Evolutionary conservation across 2,797 vertebrate species (phyloP).

Genomic region (Pseudochaenichthys georgianus): DNA sequence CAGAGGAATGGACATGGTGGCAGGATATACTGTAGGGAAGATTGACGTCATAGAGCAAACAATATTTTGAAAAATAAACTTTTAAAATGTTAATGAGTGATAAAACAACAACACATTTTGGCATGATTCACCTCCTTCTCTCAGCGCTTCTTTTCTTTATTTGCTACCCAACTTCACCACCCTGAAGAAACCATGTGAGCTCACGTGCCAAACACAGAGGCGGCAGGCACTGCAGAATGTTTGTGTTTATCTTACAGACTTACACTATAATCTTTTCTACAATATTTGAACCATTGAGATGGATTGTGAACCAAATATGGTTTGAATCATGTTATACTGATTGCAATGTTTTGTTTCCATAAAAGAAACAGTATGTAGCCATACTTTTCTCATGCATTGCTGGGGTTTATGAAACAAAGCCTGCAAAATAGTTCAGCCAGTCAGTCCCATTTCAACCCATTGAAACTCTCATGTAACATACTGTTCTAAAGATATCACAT

Average conservation of each 20-base stretch:
- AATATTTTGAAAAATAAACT: background rate
- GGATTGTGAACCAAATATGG: constrained; percentile 40
- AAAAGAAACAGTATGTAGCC: constrained; percentile 40
- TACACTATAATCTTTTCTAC: constrained; percentile 53
- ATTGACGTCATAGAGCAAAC: background rate
- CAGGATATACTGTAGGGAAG: background rate
- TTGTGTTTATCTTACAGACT: constrained; percentile 66
- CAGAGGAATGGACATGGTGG: background rate
- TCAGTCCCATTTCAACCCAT: background rate
- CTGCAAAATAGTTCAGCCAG: background rate
- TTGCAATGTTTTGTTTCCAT: constrained; percentile 56
- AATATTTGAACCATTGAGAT: constrained; percentile 52
- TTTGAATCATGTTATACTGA: constrained; percentile 49
- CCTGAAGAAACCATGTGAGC: constrained; percentile 11
- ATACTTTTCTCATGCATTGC: constrained; percentile 14
- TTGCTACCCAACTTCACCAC: constrained; percentile 1
- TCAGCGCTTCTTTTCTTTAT: constrained; percentile 13
- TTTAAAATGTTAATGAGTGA: constrained; percentile 4
- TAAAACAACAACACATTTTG: background rate
- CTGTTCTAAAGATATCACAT: background rate
- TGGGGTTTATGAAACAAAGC: constrained; percentile 43
- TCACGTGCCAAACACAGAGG: constrained; percentile 39
- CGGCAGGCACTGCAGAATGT: constrained; percentile 37
- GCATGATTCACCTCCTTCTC: background rate
- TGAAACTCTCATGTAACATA: background rate